These are phyloP conservation scores for Deilephila elpenor DNA, from an alignment of 2,888 invertebrate genomes.

Conservation along the genomic window DNA sequence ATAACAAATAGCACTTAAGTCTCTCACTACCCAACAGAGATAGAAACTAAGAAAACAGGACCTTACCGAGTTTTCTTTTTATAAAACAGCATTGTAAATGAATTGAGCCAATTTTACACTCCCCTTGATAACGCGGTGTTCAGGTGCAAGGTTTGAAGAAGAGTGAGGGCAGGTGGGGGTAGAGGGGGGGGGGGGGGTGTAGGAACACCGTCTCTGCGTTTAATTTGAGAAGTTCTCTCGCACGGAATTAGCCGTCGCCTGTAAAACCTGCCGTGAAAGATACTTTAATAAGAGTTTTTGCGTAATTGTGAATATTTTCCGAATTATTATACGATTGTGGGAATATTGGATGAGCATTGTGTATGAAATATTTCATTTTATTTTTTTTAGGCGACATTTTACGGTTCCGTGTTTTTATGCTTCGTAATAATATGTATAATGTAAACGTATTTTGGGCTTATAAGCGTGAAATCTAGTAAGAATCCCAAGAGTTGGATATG, in stretches of 20 bases:
- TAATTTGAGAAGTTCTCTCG: conserved; percentile 15
- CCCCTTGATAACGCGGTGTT: neutral
- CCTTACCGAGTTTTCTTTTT: neutral
- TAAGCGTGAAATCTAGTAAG: too few relatives aligned
- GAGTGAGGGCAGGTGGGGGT: too few relatives aligned
- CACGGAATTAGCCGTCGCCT: neutral
- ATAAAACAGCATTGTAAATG: neutral
- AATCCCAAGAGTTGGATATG: too few relatives aligned
- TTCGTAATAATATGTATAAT: too few relatives aligned
- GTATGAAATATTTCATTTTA: neutral
- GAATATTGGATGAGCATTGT: too few relatives aligned
- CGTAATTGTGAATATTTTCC: neutral
- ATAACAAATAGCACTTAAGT: too few relatives aligned
- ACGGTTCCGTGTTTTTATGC: neutral
- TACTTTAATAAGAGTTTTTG: neutral
- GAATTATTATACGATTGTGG: neutral
- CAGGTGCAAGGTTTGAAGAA: conserved; percentile 1
- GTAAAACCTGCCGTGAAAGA: neutral
- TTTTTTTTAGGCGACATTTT: neutral
- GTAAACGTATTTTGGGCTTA: too few relatives aligned
- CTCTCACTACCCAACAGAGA: too few relatives aligned
- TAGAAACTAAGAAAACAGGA: too few relatives aligned
- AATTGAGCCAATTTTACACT: conserved; percentile 2
- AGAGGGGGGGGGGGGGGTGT: too few relatives aligned
- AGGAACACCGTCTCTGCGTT: neutral